Evolutionary conservation across 2,888 invertebrate genomes (phyloP), one percentile per base, ranked within the genome.

Genomic region (Aphidoletes aphidimyza): DNA sequence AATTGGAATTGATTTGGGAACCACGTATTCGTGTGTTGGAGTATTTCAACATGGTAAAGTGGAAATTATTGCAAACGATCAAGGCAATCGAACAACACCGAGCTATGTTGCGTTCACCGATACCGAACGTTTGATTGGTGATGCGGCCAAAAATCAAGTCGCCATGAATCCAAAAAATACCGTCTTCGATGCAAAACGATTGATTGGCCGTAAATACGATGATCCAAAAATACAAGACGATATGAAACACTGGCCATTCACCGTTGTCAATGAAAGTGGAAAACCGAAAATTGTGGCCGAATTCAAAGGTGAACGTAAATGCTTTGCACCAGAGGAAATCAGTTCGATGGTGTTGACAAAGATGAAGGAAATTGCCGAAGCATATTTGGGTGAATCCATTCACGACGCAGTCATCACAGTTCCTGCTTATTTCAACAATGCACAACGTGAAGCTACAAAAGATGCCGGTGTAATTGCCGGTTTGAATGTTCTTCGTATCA

Each of bases 361-460:
- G n/a, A n/a, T n/a, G n/a, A n/a, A n/a, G n/a, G n/a, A n/a, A n/a
- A n/a, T n/a, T n/a, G n/a, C n/a, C n/a, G n/a, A n/a, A n/a, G n/a
- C n/a, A n/a, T n/a, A n/a, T n/a, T n/a, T n/a, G n/a, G n/a, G n/a
- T n/a, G n/a, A n/a, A n/a, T n/a, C n/a, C n/a, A n/a, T n/a, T n/a
- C n/a, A n/a, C n/a, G 94, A 95, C 88, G 95, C 95, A 5, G 95
- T 95, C 0, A 91, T 95, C 87, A 95, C 95, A 5, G 95, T 96
- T 5, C 95, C 95, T 6, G 96, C 96, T 9, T 99, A 99, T 90
- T 99, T 98, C 91, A 99, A 99, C 89, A 99, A 99, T 89, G 98
- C 98, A 0, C 99, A 99, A 90, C 92, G 99, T 89, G 98, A 98
- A 91, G 98, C 99, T 8, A 99, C 99, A 0, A 99, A 96, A 95